Evolutionary conservation across 2,113 vertebrate genomes (phyloP).

Genomic region (Megaptera novaeangliae): DNA sequence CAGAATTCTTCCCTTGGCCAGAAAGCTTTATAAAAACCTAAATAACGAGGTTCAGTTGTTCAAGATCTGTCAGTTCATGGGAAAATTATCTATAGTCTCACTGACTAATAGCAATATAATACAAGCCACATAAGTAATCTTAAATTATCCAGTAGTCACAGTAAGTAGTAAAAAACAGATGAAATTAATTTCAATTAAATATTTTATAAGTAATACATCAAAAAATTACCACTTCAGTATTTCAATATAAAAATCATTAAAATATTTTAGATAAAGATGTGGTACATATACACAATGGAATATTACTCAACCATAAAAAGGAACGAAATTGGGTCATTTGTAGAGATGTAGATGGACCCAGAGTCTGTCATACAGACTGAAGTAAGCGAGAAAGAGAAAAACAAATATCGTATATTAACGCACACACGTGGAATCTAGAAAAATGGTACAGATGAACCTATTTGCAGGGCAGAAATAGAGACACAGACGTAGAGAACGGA

Average conservation of each 20-base stretch:
- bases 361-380: too few species aligned
- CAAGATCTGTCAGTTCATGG: background rate
- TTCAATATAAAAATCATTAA: background rate
- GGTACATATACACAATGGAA: too few species aligned
- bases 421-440: too few species aligned
- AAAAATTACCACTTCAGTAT: background rate
- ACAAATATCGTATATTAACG: too few species aligned
- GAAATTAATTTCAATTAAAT: constrained; percentile 1
- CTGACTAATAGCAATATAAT: background rate
- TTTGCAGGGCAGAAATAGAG: too few species aligned
- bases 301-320: too few species aligned
- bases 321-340: too few species aligned
- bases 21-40: constrained; percentile 20
- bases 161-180: background rate
- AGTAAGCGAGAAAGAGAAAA: too few species aligned
- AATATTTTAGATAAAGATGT: background rate
- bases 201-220: background rate
- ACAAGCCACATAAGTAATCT: background rate
- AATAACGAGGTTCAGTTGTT: background rate
- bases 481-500: too few species aligned
- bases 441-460: too few species aligned
- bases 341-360: too few species aligned
- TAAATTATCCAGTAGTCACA: background rate
- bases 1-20: background rate
- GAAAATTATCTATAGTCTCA: background rate